Base-by-base conservation (phyloP, 2,888 invertebrate species). In the Phyto melanocephala region DNA sequence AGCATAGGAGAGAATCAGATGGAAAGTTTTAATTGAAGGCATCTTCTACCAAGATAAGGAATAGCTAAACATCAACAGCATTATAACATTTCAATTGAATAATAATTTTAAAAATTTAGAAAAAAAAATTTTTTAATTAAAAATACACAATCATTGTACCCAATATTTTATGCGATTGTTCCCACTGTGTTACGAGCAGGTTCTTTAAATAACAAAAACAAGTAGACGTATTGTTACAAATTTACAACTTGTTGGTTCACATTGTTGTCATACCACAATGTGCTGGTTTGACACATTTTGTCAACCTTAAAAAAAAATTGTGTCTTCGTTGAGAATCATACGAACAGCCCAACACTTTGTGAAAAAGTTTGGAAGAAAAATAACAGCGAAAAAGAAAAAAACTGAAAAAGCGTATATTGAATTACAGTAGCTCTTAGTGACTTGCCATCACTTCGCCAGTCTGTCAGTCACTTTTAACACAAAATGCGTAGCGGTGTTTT, bases 351-450 rank as follows among this genome's bases (percentile, higher is more conserved):
- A 22, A 22, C 13, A 50, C 2, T 37, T 35, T 33, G 20, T 50
- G 47, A n/a, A 13, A 28, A 8, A 37, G n/a, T n/a, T n/a, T n/a
- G n/a, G n/a, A n/a, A n/a, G n/a, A 15, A 33, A 17, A 45, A 6
- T 33, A 10, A 15, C 8, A 52, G 50, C 5, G 24, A 20, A n/a
- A 20, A 47, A 24, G 1, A 68, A 68, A 45, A 67, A 71, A 63
- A 42, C 8, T 10, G 1, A 58, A 28, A n/a, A 52, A 65, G 54
- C 28, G 52, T 17, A 54, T 79, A 79, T 82, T 79, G 67, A 79
- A 71, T 82, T 82, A 82, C 79, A 79, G 82, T 75, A 82, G 79
- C 82, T 22, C 17, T 68, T 60, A 62, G 62, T 70, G 52, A 54
- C 52, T 77, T 50, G 68, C 71, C 40, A 65, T 65, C 72, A 71